Evolutionary conservation across 1,140 invertebrate species (phyloP), one percentile per base, ranked within the genome.

Genomic region (Drosophila seguyi): DNA sequence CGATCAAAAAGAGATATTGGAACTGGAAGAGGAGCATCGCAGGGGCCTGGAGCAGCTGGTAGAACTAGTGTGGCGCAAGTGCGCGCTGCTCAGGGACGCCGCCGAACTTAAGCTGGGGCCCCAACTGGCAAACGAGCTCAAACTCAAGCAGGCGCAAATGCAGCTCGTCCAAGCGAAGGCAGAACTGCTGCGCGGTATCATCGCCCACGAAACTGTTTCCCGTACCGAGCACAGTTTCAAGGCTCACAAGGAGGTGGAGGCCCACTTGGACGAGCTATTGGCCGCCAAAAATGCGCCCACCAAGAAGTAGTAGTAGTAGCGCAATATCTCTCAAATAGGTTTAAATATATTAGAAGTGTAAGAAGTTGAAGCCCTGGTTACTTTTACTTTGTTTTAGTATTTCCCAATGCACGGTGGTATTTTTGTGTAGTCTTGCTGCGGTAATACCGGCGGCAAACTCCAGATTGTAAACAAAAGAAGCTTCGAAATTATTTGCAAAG

Each of bases 21-120:
- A 42, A 8, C 29, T 92, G 38, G 81, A 92, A n/a, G 38, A 69
- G 18, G 77, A 92, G 45, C 61, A 88, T 31, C 78, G 85, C 7
- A 50, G 16, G 0, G 56, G 79, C 4, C 52, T 84, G 14, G 58
- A 74, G 20, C 72, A 81, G 47, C 48, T 90, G 10, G 53, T 73
- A 4, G 41, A 71, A 18, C 55, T 75, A 11, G 31, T 50, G 0
- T 73, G 55, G 8, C 63, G 80, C 2, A 91, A 91, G 50, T 87
- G 88, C 29, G 59, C 48, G 6, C 72, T 80, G 2, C 73, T 92
- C 20, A 74, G 84, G 20, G 56, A 73, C 6, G 69, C 63, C 2
- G 78, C 76, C 1, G 87, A 92, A 3, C 25, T 90, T 2, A 92
- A 92, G 62, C 73, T 85, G 74, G 91, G 91, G 0, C 74, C 91